Conservation (phyloP, 2,797 vertebrate species). For the Leuciscus waleckii region DNA sequence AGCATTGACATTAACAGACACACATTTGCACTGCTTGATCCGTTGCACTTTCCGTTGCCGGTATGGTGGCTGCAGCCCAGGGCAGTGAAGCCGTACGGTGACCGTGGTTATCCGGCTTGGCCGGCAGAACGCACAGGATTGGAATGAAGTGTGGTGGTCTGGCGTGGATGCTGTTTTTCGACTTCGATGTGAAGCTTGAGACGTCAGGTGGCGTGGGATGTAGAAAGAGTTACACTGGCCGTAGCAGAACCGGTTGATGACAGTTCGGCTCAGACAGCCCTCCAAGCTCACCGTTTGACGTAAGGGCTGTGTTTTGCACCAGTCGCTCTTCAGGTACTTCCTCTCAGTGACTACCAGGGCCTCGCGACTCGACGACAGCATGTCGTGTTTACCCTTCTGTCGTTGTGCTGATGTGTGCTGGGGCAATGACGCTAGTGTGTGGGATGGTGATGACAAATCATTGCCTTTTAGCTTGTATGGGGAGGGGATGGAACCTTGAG, state of each 20-base stretch:
- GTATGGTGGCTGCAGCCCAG: constrained; percentile 90
- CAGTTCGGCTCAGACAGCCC: constrained; percentile 91
- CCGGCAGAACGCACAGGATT: constrained; percentile 97
- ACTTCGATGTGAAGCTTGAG: constrained; percentile 66
- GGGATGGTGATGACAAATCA: constrained; percentile 61
- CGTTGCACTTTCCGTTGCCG: constrained; percentile 93
- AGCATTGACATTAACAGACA: constrained; percentile 89
- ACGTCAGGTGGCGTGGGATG: constrained; percentile 90
- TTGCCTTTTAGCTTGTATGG: constrained; percentile 92
- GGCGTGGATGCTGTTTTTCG: constrained; percentile 65
- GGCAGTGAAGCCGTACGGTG: constrained; percentile 92
- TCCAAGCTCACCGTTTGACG: constrained; percentile 94
- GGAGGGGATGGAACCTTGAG: constrained; percentile 91
- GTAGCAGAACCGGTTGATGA: constrained; percentile 98
- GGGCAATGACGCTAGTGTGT: constrained; percentile 67
- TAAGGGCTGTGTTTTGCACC: constrained; percentile 98
- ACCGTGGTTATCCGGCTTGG: constrained; percentile 94
- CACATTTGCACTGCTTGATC: constrained; percentile 95
- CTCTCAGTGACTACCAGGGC: constrained; percentile 95
- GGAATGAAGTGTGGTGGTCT: constrained; percentile 89
- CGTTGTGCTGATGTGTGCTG: constrained; percentile 80
- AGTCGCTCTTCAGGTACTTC: constrained; percentile 97
- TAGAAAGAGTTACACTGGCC: constrained; percentile 99
- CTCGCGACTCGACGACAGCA: constrained; percentile 94
- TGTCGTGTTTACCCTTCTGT: constrained; percentile 81